phyloP scores from a whole-genome alignment of 2,797 vertebrate genomes.

The Taenioides sp. region DNA sequence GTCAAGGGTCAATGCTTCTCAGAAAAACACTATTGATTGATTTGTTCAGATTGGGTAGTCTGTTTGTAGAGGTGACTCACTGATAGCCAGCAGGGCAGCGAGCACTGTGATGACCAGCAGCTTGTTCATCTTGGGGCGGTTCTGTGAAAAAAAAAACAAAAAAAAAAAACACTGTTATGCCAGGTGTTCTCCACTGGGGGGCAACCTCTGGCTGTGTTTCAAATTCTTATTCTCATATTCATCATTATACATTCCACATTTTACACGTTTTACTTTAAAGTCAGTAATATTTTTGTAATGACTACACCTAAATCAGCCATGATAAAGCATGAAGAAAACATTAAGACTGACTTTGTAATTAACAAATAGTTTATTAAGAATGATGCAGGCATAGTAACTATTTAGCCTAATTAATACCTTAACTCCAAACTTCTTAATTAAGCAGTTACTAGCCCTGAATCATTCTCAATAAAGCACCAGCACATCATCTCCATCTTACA shows the following conservation, averaged over 20 bases:
- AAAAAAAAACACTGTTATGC: conserved; percentile 3
- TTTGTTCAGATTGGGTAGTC: neutral
- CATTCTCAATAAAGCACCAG: too few species aligned
- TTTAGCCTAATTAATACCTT: too few species aligned
- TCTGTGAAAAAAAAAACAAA: conserved; percentile 42
- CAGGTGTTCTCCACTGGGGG: conserved; percentile 55
- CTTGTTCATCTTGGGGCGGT: conserved; percentile 70
- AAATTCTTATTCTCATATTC: neutral
- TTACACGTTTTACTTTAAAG: too few species aligned
- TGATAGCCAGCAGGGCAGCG: conserved; percentile 66
- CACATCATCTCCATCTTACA: too few species aligned
- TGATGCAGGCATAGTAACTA: too few species aligned
- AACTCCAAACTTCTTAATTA: too few species aligned
- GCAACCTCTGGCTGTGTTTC: conserved; percentile 23
- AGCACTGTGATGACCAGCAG: conserved; percentile 69
- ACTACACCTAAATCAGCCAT: too few species aligned
- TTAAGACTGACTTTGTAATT: too few species aligned
- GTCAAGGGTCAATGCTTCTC: neutral
- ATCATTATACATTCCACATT: neutral
- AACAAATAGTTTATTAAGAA: too few species aligned
- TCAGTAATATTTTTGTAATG: too few species aligned
- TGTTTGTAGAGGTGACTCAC: conserved; percentile 55
- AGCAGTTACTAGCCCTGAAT: too few species aligned
- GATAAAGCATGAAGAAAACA: too few species aligned
- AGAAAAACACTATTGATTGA: neutral